Percentiles rank a stretch among this genome's conserved stretches.
Evolutionary conservation across 2,888 invertebrate species (phyloP).

Genomic region (Anthophora plumipes): DNA sequence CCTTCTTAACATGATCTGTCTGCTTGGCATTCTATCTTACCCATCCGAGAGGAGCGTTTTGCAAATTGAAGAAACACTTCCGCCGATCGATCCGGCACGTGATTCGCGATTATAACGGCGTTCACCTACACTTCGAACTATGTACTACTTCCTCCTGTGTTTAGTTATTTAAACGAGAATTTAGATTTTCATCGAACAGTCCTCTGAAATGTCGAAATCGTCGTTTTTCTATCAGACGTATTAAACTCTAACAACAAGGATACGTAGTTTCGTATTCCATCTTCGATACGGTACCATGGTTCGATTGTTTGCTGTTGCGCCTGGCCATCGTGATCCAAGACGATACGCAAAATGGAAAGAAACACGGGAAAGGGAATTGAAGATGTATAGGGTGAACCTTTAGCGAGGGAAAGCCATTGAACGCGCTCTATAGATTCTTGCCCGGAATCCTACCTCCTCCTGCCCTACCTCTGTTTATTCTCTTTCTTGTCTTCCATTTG

Average conservation of each 20-base stretch:
- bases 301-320: not conserved
- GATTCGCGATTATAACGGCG: conserved; percentile 48
- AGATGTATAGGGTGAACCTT: not conserved
- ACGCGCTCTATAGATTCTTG: conserved; percentile 9
- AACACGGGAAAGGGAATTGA: conserved; percentile 35
- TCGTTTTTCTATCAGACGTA: no score
- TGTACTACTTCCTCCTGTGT: not conserved
- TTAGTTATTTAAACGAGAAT: not conserved
- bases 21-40: conserved; percentile 63
- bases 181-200: not conserved
- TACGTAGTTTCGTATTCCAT: conserved; percentile 6
- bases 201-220: no score
- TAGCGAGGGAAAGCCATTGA: not conserved
- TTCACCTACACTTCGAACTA: not conserved
- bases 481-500: conserved; percentile 26
- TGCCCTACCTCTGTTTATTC: conserved; percentile 13
- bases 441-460: conserved; percentile 11
- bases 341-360: conserved; percentile 13
- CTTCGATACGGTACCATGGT: not conserved
- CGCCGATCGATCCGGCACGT: conserved; percentile 50
- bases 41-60: conserved; percentile 46
- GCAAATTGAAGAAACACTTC: conserved; percentile 59
- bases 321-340: conserved; percentile 1
- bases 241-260: not conserved
- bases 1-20: conserved; percentile 73